Percentiles rank a stretch among this genome's conserved stretches.
These are phyloP conservation scores for Doryteuthis pealeii DNA, from an alignment of 1,140 invertebrate species.

Conservation along the genomic window DNA sequence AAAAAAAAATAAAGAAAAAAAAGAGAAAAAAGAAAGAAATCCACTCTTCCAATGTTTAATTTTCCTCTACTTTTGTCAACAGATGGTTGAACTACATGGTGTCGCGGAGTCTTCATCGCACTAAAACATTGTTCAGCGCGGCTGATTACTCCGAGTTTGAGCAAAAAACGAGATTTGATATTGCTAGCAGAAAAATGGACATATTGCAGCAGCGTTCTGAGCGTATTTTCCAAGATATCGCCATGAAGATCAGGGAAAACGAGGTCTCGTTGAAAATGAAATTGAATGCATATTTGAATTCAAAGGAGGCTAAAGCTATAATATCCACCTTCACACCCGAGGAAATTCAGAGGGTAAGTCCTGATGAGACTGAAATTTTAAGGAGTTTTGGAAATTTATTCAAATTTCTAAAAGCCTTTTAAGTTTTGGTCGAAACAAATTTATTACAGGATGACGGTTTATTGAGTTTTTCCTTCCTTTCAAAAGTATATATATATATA, in stretches of 20 bases:
- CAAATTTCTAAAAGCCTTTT: neutral
- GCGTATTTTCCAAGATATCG: constrained; percentile 22
- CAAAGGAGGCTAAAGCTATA: neutral
- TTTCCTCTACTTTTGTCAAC: constrained; percentile 1
- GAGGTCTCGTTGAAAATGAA: constrained; percentile 14
- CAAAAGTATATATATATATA: too few species aligned
- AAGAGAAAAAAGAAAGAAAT: too few species aligned
- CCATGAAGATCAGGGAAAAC: constrained; percentile 20
- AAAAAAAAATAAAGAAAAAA: too few species aligned
- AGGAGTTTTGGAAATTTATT: too few species aligned
- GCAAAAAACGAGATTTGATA: constrained; percentile 21
- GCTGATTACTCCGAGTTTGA: constrained; percentile 31
- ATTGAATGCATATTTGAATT: constrained; percentile 16
- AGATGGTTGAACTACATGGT: constrained; percentile 44
- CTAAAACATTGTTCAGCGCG: constrained; percentile 31
- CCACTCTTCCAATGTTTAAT: neutral
- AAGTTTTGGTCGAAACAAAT: too few species aligned
- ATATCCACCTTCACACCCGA: neutral
- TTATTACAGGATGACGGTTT: too few species aligned
- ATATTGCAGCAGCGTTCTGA: constrained; percentile 29
- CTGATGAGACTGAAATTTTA: too few species aligned
- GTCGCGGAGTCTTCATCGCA: constrained; percentile 28
- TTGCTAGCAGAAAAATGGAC: constrained; percentile 25
- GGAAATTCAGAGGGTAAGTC: neutral
- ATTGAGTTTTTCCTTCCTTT: too few species aligned